Conservation (phyloP, 2,113 vertebrate species). For the Chloropsis cyanopogon region DNA sequence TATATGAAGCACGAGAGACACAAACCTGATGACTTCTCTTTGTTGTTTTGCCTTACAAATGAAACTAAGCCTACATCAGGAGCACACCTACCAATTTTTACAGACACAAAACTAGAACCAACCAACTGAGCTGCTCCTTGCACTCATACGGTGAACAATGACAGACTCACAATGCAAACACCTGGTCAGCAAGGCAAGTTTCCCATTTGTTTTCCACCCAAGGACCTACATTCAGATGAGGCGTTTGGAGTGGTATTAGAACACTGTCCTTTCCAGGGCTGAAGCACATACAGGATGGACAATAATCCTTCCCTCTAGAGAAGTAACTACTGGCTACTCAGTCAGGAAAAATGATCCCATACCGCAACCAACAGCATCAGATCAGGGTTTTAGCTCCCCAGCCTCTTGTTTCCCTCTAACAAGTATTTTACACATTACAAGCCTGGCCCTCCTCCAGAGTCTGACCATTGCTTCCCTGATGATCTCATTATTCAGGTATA, state of each 20-base stretch:
- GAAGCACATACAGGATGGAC: neutral
- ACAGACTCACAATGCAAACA: neutral
- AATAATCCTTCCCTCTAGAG: neutral
- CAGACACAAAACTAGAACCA: neutral
- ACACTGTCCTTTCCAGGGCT: neutral
- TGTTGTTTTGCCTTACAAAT: neutral
- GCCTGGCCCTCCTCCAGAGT: neutral
- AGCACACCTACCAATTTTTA: neutral
- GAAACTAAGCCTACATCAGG: neutral
- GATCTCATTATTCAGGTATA: neutral
- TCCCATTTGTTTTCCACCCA: neutral
- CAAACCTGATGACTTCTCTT: neutral
- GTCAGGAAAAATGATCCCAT: neutral
- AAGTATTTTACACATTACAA: neutral
- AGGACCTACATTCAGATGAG: neutral
- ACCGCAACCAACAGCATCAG: neutral
- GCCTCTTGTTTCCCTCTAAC: neutral
- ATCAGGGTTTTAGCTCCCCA: neutral
- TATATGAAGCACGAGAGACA: neutral
- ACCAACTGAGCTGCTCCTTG: neutral
- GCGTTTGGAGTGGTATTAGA: neutral
- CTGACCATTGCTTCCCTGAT: neutral
- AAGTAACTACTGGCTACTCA: neutral
- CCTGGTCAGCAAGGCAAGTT: neutral
- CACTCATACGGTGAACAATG: neutral